These are phyloP conservation scores for Pilophorus perplexus DNA, from an alignment of 2,888 invertebrate genomes.

Conservation along the genomic window DNA sequence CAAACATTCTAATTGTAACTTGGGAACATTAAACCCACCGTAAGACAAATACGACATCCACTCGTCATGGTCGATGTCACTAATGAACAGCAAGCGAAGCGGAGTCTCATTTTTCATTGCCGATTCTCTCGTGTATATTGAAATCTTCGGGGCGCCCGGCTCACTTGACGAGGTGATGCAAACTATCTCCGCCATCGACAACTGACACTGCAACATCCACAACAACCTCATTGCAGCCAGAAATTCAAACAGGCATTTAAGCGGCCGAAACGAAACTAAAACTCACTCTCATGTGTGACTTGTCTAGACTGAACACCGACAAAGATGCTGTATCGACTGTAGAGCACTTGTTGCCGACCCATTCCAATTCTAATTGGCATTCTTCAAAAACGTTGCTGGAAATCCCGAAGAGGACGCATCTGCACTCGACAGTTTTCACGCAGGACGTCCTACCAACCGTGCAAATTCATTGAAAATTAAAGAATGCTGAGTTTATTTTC, in stretches of 20 bases:
- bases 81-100: slow-evolving; percentile 69
- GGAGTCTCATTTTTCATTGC: slow-evolving; percentile 55
- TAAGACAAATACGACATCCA: slow-evolving; percentile 80
- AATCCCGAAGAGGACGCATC: slow-evolving; percentile 51
- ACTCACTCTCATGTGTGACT: slow-evolving; percentile 68
- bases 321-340: slow-evolving; percentile 70
- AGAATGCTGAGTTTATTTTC: too few species aligned
- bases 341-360: slow-evolving; percentile 65
- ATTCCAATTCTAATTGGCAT: slow-evolving; percentile 76
- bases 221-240: background rate
- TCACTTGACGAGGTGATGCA: slow-evolving; percentile 76
- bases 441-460: slow-evolving; percentile 64
- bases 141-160: slow-evolving; percentile 72
- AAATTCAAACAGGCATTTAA: too few species aligned
- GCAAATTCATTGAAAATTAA: background rate
- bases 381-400: slow-evolving; percentile 62
- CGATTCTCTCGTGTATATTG: slow-evolving; percentile 69
- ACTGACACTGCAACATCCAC: slow-evolving; percentile 54
- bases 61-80: slow-evolving; percentile 83
- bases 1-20: too few species aligned
- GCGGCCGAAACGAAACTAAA: background rate
- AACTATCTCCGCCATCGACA: slow-evolving; percentile 73
- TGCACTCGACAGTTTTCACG: slow-evolving; percentile 75
- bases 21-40: too few species aligned
- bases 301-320: slow-evolving; percentile 74